Evolutionary conservation across 2,888 invertebrate genomes (phyloP), one percentile per base, ranked within the genome.

Genomic region (Drosophila leonis): DNA sequence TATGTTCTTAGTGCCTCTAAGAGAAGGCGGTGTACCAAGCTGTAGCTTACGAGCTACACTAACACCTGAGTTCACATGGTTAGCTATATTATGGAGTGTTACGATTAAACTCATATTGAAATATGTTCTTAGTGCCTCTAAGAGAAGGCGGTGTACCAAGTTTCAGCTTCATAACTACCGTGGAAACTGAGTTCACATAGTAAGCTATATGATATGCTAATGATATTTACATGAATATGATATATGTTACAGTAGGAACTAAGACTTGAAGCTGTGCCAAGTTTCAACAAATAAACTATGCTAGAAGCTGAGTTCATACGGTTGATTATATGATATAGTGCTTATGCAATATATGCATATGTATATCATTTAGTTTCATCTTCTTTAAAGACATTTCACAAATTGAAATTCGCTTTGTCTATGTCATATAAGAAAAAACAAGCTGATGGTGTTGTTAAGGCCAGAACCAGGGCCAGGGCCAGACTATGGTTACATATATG

Each of bases 381-480:
- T 31, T 46, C 15, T 46, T 7, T 12, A 31, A 49, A 31, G 49
- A 10, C 13, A 49, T 49, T 49, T 33, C 49, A 49, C 31, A 33
- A 49, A 49, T 49, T 49, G 31, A 31, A 49, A 49, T 31, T 49
- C 31, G 12, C 49, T 49, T 49, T 49, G 49, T 48, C 48, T 18
- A 29, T n/a, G 48, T 6, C 31, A 13, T 18, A 13, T 8, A 20
- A 33, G n/a, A 49, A 13, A 13, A 49, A 18, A 13, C 29, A 31
- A 49, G n/a, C 10, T n/a, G 31, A 48, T 48, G 29, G n/a, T 48
- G 29, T 31, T 31, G 48, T 18, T 39, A 59, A 54, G 57, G 70
- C 72, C 48, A 48, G 48, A 27, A 27, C 46, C 48, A 48, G 20
- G 54, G 48, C 48, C 49, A 49, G 31, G 31, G 31, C 61, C 35